phyloP scores from a whole-genome alignment of 1,140 invertebrate genomes.

The Heliconius hewitsoni region DNA sequence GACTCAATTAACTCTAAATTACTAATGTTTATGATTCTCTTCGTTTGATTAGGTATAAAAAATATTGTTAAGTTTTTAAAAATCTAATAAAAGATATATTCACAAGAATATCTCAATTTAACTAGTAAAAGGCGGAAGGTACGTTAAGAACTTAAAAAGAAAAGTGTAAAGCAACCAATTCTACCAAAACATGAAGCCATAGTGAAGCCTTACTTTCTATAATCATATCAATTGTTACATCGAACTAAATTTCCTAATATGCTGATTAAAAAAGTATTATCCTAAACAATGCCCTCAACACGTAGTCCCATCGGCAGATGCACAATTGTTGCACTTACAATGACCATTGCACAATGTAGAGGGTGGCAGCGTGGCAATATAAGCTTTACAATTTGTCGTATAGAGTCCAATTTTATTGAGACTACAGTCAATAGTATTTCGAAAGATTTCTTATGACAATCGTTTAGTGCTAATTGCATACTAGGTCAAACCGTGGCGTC shows the following conservation, averaged over 20 bases:
- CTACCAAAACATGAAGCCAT: too few species aligned
- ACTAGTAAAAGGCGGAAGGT: too few species aligned
- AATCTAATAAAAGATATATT: too few species aligned
- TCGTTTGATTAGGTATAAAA: too few species aligned
- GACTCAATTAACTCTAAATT: too few species aligned
- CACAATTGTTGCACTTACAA: conserved; percentile 4
- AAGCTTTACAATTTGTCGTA: neutral
- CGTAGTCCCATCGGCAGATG: conserved; percentile 10
- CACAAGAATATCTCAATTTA: too few species aligned
- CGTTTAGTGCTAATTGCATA: neutral
- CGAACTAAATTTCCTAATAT: conserved; percentile 3
- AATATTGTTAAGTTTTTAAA: too few species aligned
- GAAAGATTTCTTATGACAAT: conserved; percentile 12
- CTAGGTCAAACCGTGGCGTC: neutral
- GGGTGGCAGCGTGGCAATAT: neutral
- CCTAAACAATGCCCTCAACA: conserved; percentile 15
- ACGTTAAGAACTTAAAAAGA: too few species aligned
- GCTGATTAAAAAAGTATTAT: conserved; percentile 3
- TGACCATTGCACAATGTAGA: neutral
- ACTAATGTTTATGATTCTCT: too few species aligned
- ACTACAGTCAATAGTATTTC: neutral
- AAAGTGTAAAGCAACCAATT: too few species aligned
- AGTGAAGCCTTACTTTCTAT: neutral
- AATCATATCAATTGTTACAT: neutral
- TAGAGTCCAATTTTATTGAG: neutral